Conservation (phyloP, 2,797 vertebrate species). For the Acanthiza pusilla region DNA sequence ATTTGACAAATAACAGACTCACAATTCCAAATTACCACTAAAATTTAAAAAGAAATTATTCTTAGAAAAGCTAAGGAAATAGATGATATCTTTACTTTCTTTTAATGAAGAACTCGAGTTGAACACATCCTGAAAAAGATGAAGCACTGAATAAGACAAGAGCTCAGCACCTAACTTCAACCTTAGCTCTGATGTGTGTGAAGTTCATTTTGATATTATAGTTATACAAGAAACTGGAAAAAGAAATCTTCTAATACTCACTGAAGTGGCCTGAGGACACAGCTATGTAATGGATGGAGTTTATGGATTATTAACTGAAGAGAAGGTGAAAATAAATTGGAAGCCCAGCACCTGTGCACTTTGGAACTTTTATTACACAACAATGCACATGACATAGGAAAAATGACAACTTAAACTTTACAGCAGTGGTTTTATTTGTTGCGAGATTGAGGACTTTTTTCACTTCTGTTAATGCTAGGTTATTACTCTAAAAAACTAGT, state of each 20-base stretch:
- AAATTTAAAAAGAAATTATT: not conserved
- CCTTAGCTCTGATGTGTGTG: not conserved
- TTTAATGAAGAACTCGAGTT: not conserved
- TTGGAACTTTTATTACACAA: constrained; percentile 1
- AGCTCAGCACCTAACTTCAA: not conserved
- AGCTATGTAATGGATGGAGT: not conserved
- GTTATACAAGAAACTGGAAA: not conserved
- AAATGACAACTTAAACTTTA: constrained; percentile 13
- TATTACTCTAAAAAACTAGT: not conserved
- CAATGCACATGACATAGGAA: not conserved
- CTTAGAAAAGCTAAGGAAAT: not conserved
- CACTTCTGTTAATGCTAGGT: not conserved
- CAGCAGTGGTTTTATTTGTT: not conserved
- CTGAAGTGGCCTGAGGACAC: not conserved
- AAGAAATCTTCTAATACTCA: not conserved
- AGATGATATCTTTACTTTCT: not conserved
- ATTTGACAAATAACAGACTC: not conserved
- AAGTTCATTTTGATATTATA: not conserved
- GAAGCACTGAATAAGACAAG: not conserved
- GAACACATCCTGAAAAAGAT: not conserved
- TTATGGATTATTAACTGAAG: constrained; percentile 42
- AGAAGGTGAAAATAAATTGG: constrained; percentile 11
- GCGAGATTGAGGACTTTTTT: not conserved
- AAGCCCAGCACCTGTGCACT: not conserved
- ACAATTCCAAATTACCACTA: not conserved